Conservation (phyloP, 2,113 vertebrate species). For the Myrmophylax atrothorax region DNA sequence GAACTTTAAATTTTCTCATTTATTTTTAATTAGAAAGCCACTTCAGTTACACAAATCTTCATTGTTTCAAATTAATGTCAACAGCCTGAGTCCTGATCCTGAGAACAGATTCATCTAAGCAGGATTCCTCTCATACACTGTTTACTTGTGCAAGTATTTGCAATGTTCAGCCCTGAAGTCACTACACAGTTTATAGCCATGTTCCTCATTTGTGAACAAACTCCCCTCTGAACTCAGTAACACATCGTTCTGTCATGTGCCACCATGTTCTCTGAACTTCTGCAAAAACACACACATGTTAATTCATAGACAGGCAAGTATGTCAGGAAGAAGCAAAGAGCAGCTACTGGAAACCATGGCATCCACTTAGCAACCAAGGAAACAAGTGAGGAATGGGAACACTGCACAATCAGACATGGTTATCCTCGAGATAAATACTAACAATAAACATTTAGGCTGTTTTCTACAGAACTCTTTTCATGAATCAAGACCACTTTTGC, state of each 20-base stretch:
- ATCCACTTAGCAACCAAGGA: neutral
- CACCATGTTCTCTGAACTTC: neutral
- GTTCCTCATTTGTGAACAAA: neutral
- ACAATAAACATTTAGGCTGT: neutral
- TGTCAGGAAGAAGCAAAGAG: neutral
- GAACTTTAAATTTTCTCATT: neutral
- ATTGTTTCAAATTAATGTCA: neutral
- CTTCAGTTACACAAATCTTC: neutral
- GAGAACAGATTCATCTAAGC: neutral
- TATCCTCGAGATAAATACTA: neutral
- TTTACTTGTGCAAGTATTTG: neutral
- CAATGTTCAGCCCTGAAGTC: neutral
- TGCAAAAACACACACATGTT: neutral
- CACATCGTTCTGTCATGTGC: neutral
- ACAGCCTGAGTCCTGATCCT: neutral
- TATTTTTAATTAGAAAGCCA: constrained; percentile 18
- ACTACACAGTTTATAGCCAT: neutral
- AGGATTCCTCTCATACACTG: neutral
- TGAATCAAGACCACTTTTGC: neutral
- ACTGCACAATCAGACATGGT: accelerated
- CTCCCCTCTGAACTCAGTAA: neutral
- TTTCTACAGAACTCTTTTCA: neutral
- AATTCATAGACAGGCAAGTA: neutral
- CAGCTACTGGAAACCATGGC: neutral
- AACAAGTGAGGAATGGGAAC: neutral